Evolutionary conservation across 2,113 vertebrate species (phyloP), one percentile per base, ranked within the genome.

Genomic region (Pollimyrus isidori): DNA sequence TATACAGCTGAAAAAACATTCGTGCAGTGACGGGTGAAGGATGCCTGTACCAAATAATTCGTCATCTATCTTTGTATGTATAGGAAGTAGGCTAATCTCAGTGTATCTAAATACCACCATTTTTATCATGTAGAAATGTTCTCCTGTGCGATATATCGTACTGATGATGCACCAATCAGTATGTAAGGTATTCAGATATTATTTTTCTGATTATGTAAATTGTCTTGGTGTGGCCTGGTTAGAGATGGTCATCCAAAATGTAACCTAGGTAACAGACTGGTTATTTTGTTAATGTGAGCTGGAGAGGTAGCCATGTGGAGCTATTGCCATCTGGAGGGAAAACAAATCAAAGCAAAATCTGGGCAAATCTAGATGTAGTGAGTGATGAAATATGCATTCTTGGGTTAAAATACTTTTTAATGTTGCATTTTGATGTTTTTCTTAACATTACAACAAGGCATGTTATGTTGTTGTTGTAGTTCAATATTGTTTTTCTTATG

Each of bases 1-100:
- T 39, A 76, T 39, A 76, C 30, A 76, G 30, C 30, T 35, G 30
- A 39, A 39, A 76, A 39, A 35, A 6, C 17, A 62, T n/a, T 17
- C 39, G 19, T 39, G 21, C 17, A 46, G 82, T 89, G 89, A 88
- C 76, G 5, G 53, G 53, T 76, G 76, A 90, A 89, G 58, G 84
- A 86, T 53, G 5, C 26, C 45, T 52, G 17, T 23, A 30, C 58
- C 73, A 73, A 56, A 87, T 90, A 62, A 56, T 50, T 76, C 7
- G 7, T 23, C 69, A 89, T 90, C 88, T 87, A 88, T 87, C 49
- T 87, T 35, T 53, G 17, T 89, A 45, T 87, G 19, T n/a, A 35
- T 87, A n/a, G 21, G 84, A 76, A 80, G 65, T 80, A 69, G 62
- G 3, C n/a, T 30, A 88, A 88, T 88, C 65, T 30, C 62, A 50